Conservation (phyloP, 2,888 invertebrate genomes). For the Apoda limacodes region DNA sequence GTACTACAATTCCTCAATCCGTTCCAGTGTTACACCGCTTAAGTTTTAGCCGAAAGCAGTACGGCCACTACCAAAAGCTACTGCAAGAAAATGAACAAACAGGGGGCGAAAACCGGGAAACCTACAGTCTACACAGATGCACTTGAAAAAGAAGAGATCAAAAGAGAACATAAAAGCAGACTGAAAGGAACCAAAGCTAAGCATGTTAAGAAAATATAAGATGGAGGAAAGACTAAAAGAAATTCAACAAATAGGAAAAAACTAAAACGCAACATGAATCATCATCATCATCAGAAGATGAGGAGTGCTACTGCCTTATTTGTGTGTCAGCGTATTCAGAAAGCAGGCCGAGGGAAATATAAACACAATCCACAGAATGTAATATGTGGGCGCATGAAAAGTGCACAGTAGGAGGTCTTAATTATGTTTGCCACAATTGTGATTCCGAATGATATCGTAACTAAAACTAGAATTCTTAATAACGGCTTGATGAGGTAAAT, state of each 20-base stretch:
- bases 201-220: slow-evolving; percentile 8
- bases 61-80: slow-evolving; percentile 17
- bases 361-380: slow-evolving; percentile 13
- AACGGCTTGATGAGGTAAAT: no score
- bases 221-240: neutral
- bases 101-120: slow-evolving; percentile 14
- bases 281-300: slow-evolving; percentile 8
- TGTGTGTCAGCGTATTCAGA: slow-evolving; percentile 12
- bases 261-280: no score
- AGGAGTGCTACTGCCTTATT: slow-evolving; percentile 15
- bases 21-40: no score
- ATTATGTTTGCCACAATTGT: slow-evolving; percentile 5
- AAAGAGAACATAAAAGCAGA: slow-evolving; percentile 15
- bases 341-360: slow-evolving; percentile 13
- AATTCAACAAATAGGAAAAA: neutral
- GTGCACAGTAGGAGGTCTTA: slow-evolving; percentile 7
- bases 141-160: slow-evolving; percentile 19
- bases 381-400: slow-evolving; percentile 13
- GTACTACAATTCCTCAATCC: no score
- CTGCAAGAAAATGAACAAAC: slow-evolving; percentile 1
- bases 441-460: neutral
- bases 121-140: slow-evolving; percentile 22
- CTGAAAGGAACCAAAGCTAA: slow-evolving; percentile 10
- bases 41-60: slow-evolving; percentile 16
- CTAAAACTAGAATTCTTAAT: no score